These are phyloP conservation scores for Caiman crocodilus DNA, from an alignment of 2,797 vertebrate species.

Conservation along the genomic window DNA sequence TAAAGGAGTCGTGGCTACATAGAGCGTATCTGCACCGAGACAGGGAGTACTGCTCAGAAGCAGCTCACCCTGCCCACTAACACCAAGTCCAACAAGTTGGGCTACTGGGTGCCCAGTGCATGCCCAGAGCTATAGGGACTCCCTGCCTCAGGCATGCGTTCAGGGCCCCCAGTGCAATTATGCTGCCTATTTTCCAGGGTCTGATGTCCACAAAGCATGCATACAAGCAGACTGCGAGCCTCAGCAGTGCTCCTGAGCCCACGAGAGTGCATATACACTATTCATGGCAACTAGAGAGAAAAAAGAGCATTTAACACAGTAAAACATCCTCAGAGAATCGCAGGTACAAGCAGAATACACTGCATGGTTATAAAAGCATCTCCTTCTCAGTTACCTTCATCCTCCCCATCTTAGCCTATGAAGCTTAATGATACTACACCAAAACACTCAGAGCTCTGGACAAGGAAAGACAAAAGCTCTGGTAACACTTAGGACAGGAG, in stretches of 20 bases:
- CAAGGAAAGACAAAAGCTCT: neutral
- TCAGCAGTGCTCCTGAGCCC: too few species aligned
- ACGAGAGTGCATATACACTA: neutral
- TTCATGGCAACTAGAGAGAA: neutral
- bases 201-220: too few species aligned
- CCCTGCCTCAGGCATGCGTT: too few species aligned
- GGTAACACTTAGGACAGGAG: neutral
- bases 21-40: too few species aligned
- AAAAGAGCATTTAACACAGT: neutral
- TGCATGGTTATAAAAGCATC: neutral
- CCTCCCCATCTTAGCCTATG: neutral
- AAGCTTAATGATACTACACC: accelerated
- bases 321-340: constrained; percentile 2
- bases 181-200: too few species aligned
- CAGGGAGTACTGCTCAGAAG: too few species aligned
- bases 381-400: neutral
- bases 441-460: neutral
- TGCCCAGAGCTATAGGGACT: too few species aligned
- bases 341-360: neutral
- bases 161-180: too few species aligned
- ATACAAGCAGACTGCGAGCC: too few species aligned
- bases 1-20: neutral
- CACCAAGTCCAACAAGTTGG: too few species aligned
- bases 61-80: too few species aligned
- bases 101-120: too few species aligned